Base-by-base conservation (phyloP, 2,888 invertebrate species). In the Leucania comma region DNA sequence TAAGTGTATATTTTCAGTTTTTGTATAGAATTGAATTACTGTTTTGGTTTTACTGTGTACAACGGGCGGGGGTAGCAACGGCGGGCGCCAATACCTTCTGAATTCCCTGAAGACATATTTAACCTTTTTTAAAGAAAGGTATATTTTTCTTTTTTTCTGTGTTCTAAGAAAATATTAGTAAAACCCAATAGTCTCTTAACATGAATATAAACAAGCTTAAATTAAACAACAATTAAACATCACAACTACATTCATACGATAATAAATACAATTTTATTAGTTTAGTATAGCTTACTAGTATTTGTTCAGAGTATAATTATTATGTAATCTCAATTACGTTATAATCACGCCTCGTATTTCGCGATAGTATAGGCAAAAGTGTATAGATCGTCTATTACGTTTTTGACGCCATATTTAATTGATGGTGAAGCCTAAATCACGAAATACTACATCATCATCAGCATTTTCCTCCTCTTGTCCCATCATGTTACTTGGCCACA, bases 21-120 rank as follows among this genome's bases (percentile, higher is more conserved):
- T 75, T 73, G 68, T 72, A 58, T 62, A 75, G 67, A 85, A 83
- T 83, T 78, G 73, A 63, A 61, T 58, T 70, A 77, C 80, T 80
- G 67, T 26, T 61, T 56, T 29, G 0, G 17, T 57, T 17, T 48
- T 42, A 51, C 46, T 72, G 38, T 68, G 32, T 70, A 51, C 20
- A 59, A 63, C 24, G 17, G 20, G 12, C 9, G 10, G 5, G 26
- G 3, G 35, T 26, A 35, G 65, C 35, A 59, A 85, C 80, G 85
- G 72, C 83, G 77, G 67, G 67, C 32, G 42, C 22, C 22, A 35
- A 54, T 2, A 54, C 8, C 56, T 22, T 12, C 3, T 22, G 3
- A 8, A 57, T 35, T 14, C 1, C 22, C 6, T 2, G 20, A 57
- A 35, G 56, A 10, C 4, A 4, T 42, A 42, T 42, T 14, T 29